Base-by-base conservation (phyloP, 1,140 invertebrate genomes). In the Holotrichia oblita region DNA sequence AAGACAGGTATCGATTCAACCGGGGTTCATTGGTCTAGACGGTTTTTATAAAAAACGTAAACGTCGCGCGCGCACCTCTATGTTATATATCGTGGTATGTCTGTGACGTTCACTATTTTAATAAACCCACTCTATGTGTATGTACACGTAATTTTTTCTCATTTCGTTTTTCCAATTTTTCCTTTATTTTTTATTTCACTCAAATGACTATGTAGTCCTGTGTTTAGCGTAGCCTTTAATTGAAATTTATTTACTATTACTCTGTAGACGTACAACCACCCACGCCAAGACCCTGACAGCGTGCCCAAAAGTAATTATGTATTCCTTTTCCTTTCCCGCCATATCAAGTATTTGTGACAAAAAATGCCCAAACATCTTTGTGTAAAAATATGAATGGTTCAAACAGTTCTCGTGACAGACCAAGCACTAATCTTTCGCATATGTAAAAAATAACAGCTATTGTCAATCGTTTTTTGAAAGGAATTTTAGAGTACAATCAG, bases 1-100 rank as follows among this genome's bases (percentile, higher is more conserved):
- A 69, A 69, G 61, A 69, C 61, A 69, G 61, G 61, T 69, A 69
- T 69, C 61, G 61, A 69, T 69, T 69, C 61, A 69, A 69, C 61
- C 22, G 22, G 61, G 22, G 61, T 69, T 69, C 61, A 69, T 69
- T 69, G 61, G 61, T 69, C 61, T 69, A 69, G 61, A 69, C 61
- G 61, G 20, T 69, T 69, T 69, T 27, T 69, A 69, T 27, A 69
- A 69, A 34, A 69, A 69, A 69, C 61, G 61, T 69, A 27, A 69
- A 69, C 61, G 61, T 69, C 61, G 61, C 61, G 61, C 61, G 61
- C 61, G 27, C 61, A 55, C 61, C 61, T 69, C 61, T 22, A 55
- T 17, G 48, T 55, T 69, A 20, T 10, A 69, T 27, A 27, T 69
- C 61, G 20, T 22, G 48, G 3, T 34, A 20, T 69, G 61, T 69